Percentiles rank a stretch among this genome's conserved stretches.
phyloP scores from a whole-genome alignment of 2,797 vertebrate species.

The Lithobates pipiens region DNA sequence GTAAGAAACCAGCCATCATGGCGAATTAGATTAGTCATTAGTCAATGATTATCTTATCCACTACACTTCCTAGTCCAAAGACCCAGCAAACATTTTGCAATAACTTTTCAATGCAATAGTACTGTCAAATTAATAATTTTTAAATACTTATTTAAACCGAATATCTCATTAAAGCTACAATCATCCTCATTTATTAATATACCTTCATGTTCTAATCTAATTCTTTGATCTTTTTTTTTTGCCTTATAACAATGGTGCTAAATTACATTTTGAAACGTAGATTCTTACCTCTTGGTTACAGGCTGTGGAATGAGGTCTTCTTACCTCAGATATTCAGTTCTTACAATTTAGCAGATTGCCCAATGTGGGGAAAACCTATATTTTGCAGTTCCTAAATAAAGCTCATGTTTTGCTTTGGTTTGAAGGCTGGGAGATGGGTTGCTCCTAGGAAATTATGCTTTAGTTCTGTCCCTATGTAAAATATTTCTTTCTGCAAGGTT shows the following conservation, averaged over 20 bases:
- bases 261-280: slow-evolving; percentile 17
- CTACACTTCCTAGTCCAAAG: background rate
- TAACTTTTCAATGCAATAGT: background rate
- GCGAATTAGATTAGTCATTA: background rate
- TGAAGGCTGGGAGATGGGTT: slow-evolving; percentile 27
- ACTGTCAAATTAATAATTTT: background rate
- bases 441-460: slow-evolving; percentile 35
- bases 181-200: background rate
- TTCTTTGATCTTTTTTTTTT: slow-evolving; percentile 19
- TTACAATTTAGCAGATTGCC: slow-evolving; percentile 21
- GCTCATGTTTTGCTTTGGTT: slow-evolving; percentile 39
- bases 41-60: background rate
- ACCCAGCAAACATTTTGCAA: background rate
- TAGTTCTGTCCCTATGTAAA: slow-evolving; percentile 36
- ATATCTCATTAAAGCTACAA: background rate
- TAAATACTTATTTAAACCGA: background rate
- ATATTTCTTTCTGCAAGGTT: slow-evolving; percentile 60
- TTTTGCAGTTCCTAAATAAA: slow-evolving; percentile 34
- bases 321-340: slow-evolving; percentile 19
- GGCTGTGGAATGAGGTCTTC: slow-evolving; percentile 26
- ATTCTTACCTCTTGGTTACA: slow-evolving; percentile 29
- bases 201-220: background rate
- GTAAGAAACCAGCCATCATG: background rate
- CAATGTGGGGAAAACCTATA: slow-evolving; percentile 13
- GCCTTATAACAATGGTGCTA: slow-evolving; percentile 60